phyloP scores from a whole-genome alignment of 1,140 invertebrate species.

The Leptinotarsa lineolata region DNA sequence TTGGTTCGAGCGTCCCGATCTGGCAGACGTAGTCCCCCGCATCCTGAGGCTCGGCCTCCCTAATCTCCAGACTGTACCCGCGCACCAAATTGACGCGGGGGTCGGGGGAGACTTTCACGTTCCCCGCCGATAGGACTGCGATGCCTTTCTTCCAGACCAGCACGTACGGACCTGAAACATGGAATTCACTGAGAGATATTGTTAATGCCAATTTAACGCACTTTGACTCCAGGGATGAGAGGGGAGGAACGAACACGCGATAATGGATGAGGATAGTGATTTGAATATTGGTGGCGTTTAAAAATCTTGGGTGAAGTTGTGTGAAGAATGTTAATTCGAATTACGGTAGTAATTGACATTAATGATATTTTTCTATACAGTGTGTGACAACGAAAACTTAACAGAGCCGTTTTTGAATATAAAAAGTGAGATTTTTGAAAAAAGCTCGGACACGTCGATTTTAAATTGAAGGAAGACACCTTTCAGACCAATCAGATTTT shows the following conservation, averaged over 20 bases:
- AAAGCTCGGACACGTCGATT: too few relatives aligned
- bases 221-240: constrained; percentile 31
- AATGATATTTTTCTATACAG: too few relatives aligned
- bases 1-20: constrained; percentile 62
- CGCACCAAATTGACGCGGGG: constrained; percentile 60
- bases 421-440: too few relatives aligned
- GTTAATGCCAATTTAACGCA: constrained; percentile 41
- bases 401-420: too few relatives aligned
- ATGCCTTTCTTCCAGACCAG: constrained; percentile 64
- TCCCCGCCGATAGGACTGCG: constrained; percentile 64
- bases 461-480: too few relatives aligned
- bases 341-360: too few relatives aligned
- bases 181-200: constrained; percentile 35
- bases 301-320: neutral
- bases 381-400: too few relatives aligned
- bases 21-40: constrained; percentile 66
- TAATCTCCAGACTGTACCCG: constrained; percentile 63
- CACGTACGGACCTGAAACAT: constrained; percentile 58
- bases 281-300: constrained; percentile 8
- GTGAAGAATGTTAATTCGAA: constrained; percentile 4
- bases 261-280: constrained; percentile 19
- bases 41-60: constrained; percentile 61
- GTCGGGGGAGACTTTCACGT: constrained; percentile 64
- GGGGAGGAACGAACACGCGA: constrained; percentile 1
- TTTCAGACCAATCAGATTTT: too few relatives aligned